Base-by-base conservation (phyloP, 2,797 vertebrate species). In the Chiroxiphia lanceolata region DNA sequence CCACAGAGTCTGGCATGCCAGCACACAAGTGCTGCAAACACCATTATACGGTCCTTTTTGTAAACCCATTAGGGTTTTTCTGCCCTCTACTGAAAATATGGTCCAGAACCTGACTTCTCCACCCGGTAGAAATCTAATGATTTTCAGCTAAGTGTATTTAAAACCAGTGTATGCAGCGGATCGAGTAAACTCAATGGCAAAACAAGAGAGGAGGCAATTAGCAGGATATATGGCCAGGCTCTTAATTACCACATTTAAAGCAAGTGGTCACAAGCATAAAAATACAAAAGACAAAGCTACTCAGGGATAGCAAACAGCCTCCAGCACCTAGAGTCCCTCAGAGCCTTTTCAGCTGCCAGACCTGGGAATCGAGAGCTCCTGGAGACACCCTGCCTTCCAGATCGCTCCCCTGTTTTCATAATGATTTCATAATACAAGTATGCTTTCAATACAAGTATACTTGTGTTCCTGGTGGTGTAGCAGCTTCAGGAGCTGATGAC, bases 101-200 rank as follows among this genome's bases (percentile, higher is more conserved):
- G 12, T 54, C 34, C 67, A 87, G 59, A 92, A 51, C 31, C 27
- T 15, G 17, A 79, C 78, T 88, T 18, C 20, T 63, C 33, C 23
- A 22, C 54, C 56, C 8, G 1, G 27, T 54, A 61, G 64, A 90
- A 90, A 68, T 33, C 15, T 60, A 67, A n/a, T 3, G 6, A 45
- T 87, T 94, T 94, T 85, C 75, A 87, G n/a, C 51, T 56, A 40
- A 85, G 29, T 74, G 45, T 85, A 57, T 91, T 88, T 87, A 93
- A 91, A 68, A 65, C 11, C 34, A 50, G 21, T 6, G 38, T 63
- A 31, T 9, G 18, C 22, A 76, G 23, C 23, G 22, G 34, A 90
- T 78, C 31, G 6, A 68, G 71, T 70, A 80, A 93, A 93, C 56
- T 85, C 68, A 38, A 27, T 57, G 50, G 67, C 33, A 79, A 79